Base-by-base conservation (phyloP, 1,140 invertebrate genomes). In the Ostrea denselamellosa region DNA sequence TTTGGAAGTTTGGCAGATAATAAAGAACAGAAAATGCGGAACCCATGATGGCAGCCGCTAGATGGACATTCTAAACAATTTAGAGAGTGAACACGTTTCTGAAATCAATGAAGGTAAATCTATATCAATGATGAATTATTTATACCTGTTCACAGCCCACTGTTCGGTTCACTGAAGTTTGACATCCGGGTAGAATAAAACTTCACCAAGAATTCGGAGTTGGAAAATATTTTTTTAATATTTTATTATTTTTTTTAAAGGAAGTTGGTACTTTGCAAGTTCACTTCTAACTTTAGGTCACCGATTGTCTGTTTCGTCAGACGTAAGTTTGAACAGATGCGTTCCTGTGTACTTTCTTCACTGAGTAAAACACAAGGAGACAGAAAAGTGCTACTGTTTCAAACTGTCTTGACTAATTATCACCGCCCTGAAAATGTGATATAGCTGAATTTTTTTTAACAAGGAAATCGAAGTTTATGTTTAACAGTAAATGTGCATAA, bases 1-100 rank as follows among this genome's bases (percentile, higher is more conserved):
- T 77, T 77, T 77, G 68, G 68, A 77, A 77, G 22, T n/a, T 77
- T 77, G 68, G 28, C 68, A 77, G 68, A 77, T 28, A 10, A 28
- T 34, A 34, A 25, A 44, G 34, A 44, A 44, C 5, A 44, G 5
- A 77, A 77, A 77, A 77, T 77, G 68, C 28, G 68, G 68, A 77
- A 77, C 25, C 34, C 25, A 28, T 17, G 25, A 4, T 77, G 28
- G 28, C 68, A 77, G 34, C 1, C 5, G 34, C 34, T 44, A 5
- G 1, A 77, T 77, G 68, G 68, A 25, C 17, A 77, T 77, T 25
- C 22, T n/a, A n/a, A n/a, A n/a, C n/a, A n/a, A n/a, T n/a, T n/a
- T n/a, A n/a, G n/a, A 34, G 28, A 28, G 22, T 34, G 14, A 34
- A 77, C 12, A 34, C 68, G 68, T 28, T 77, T 77, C 28, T 14